These are phyloP conservation scores for Asteroscopus sphinx DNA, from an alignment of 2,888 invertebrate genomes.

Conservation along the genomic window DNA sequence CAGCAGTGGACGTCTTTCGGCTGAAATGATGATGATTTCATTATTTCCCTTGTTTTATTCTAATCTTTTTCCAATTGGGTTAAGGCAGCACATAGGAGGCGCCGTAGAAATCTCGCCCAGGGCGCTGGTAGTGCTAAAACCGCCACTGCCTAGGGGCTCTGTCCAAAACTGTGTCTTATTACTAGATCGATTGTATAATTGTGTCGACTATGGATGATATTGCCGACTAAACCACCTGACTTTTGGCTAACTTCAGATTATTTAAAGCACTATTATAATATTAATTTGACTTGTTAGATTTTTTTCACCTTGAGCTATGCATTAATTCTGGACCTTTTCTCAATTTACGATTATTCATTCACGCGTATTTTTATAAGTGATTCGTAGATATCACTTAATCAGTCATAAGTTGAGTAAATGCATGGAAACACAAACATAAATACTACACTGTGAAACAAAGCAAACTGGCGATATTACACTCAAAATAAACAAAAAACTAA, in stretches of 20 bases:
- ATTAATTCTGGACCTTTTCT: neutral
- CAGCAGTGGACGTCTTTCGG: no score
- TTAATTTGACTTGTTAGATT: conserved; percentile 13
- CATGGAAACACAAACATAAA: conserved; percentile 22
- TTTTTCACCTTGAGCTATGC: neutral
- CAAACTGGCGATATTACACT: conserved; percentile 19
- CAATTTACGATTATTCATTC: conserved; percentile 13
- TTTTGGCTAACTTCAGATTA: conserved; percentile 45
- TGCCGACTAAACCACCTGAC: conserved; percentile 19
- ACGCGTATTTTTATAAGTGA: conserved; percentile 7
- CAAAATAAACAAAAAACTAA: conserved; percentile 27
- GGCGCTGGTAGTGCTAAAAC: no score
- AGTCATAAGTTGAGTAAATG: conserved; percentile 23
- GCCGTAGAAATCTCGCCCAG: no score
- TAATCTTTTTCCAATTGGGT: no score
- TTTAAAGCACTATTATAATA: neutral
- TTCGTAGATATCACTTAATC: neutral
- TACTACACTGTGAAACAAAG: conserved; percentile 24
- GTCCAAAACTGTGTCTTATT: conserved; percentile 40
- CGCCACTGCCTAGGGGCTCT: no score
- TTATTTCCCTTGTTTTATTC: no score
- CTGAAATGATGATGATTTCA: no score
- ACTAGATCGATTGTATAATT: conserved; percentile 20
- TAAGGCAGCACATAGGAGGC: no score
- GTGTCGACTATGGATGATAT: conserved; percentile 16